Evolutionary conservation across 1,140 invertebrate genomes (phyloP).

Genomic region (Elysia chlorotica): DNA sequence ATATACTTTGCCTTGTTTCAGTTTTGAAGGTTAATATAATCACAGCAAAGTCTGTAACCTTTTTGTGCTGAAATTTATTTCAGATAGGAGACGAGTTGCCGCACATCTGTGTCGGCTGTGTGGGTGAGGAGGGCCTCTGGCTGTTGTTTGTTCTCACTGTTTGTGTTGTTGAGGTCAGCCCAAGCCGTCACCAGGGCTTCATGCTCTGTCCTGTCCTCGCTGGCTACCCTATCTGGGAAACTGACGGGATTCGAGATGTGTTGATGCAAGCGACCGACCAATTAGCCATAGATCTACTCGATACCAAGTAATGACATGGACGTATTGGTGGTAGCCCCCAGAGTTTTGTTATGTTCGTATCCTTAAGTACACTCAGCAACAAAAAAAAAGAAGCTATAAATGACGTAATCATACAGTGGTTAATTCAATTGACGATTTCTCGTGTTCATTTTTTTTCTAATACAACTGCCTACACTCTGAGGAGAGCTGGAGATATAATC

Average conservation of each 20-base stretch:
- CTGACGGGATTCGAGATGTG: too few relatives aligned
- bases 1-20: too few relatives aligned
- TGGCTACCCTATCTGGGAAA: too few relatives aligned
- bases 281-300: slow-evolving; percentile 22
- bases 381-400: slow-evolving; percentile 13
- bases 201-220: too few relatives aligned
- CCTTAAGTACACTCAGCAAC: too few relatives aligned
- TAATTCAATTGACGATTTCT: slow-evolving; percentile 17
- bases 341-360: slow-evolving; percentile 19
- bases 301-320: slow-evolving; percentile 23
- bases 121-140: neutral
- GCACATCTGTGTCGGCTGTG: slow-evolving; percentile 9
- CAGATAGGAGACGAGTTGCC: slow-evolving; percentile 1
- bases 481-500: too few relatives aligned
- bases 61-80: too few relatives aligned
- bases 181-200: neutral
- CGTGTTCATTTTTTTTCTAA: slow-evolving; percentile 16
- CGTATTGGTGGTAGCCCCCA: slow-evolving; percentile 19
- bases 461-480: neutral
- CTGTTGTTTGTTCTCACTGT: slow-evolving; percentile 19
- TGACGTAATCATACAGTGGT: slow-evolving; percentile 21
- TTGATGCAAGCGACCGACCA: slow-evolving; percentile 22
- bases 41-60: too few relatives aligned
- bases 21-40: too few relatives aligned
- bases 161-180: slow-evolving; percentile 15